phyloP scores from a whole-genome alignment of 2,113 vertebrate genomes.

The Pagrus major region DNA sequence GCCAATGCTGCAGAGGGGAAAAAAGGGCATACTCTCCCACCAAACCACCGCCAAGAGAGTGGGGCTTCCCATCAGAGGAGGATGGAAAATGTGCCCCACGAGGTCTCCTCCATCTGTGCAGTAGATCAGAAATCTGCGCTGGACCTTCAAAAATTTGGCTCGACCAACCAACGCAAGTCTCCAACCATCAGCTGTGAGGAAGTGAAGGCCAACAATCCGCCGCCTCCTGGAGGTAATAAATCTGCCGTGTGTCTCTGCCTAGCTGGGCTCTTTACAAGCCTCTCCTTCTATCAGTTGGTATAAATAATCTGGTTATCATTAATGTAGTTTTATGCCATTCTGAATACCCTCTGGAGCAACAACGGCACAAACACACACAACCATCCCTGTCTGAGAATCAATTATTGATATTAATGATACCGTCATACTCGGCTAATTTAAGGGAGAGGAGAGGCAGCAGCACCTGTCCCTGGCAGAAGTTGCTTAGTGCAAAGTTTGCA shows the following conservation, averaged over 20 bases:
- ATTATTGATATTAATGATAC: constrained; percentile 59
- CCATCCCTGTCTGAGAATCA: constrained; percentile 14
- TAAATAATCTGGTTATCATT: constrained; percentile 26
- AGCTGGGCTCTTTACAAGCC: constrained; percentile 6
- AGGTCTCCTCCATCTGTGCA: constrained; percentile 55
- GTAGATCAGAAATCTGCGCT: constrained; percentile 48
- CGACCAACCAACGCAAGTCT: not conserved
- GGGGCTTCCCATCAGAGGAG: constrained; percentile 44
- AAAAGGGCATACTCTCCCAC: not conserved
- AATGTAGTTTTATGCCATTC: constrained; percentile 5
- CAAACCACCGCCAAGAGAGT: constrained; percentile 30
- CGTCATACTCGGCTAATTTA: constrained; percentile 48
- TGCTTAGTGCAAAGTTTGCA: constrained; percentile 24
- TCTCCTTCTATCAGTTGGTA: constrained; percentile 9
- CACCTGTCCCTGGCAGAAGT: constrained; percentile 42
- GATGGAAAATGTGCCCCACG: constrained; percentile 34
- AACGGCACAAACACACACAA: constrained; percentile 33
- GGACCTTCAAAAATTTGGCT: constrained; percentile 49
- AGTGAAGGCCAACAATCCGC: constrained; percentile 55
- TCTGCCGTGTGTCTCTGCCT: constrained; percentile 36
- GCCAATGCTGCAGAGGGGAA: constrained; percentile 9
- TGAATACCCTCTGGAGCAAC: not conserved
- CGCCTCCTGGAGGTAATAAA: constrained; percentile 43
- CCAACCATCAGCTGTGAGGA: constrained; percentile 17
- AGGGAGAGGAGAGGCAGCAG: constrained; percentile 41